Percentiles rank a stretch among this genome's conserved stretches.
phyloP scores from a whole-genome alignment of 1,140 invertebrate species.

The Oedothorax gibbosus region DNA sequence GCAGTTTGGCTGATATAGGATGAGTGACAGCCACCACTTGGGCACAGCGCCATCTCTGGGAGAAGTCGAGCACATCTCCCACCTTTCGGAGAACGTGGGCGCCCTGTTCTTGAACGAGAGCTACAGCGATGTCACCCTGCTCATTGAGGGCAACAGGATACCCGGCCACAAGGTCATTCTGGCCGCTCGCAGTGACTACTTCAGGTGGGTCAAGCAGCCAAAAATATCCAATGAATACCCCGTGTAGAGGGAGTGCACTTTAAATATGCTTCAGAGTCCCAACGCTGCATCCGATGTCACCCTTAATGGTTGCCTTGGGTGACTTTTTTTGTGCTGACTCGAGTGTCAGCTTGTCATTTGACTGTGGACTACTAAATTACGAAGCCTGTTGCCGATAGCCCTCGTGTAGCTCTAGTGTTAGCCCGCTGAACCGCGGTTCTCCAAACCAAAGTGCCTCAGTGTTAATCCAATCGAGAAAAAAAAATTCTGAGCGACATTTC shows the following conservation, averaged over 20 bases:
- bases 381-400: too few relatives aligned
- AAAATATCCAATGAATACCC: background rate
- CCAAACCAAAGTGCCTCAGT: too few relatives aligned
- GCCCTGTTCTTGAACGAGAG: slow-evolving; percentile 86
- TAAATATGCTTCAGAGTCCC: too few relatives aligned
- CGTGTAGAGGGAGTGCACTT: background rate
- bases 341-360: too few relatives aligned
- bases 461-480: too few relatives aligned
- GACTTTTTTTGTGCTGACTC: too few relatives aligned
- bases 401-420: too few relatives aligned
- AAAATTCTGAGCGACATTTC: too few relatives aligned
- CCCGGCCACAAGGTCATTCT: slow-evolving; percentile 91
- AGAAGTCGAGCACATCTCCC: slow-evolving; percentile 72
- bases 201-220: slow-evolving; percentile 74
- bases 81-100: slow-evolving; percentile 82
- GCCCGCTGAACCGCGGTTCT: too few relatives aligned
- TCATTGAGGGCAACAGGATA: slow-evolving; percentile 86
- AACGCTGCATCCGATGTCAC: too few relatives aligned
- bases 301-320: too few relatives aligned
- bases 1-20: slow-evolving; percentile 23
- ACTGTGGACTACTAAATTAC: too few relatives aligned
- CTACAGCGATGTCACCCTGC: slow-evolving; percentile 90
- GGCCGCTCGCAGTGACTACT: slow-evolving; percentile 94
- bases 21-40: slow-evolving; percentile 63
- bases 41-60: slow-evolving; percentile 64